phyloP scores from a whole-genome alignment of 1,140 invertebrate species.

The Neoseiulus cucumeris region DNA sequence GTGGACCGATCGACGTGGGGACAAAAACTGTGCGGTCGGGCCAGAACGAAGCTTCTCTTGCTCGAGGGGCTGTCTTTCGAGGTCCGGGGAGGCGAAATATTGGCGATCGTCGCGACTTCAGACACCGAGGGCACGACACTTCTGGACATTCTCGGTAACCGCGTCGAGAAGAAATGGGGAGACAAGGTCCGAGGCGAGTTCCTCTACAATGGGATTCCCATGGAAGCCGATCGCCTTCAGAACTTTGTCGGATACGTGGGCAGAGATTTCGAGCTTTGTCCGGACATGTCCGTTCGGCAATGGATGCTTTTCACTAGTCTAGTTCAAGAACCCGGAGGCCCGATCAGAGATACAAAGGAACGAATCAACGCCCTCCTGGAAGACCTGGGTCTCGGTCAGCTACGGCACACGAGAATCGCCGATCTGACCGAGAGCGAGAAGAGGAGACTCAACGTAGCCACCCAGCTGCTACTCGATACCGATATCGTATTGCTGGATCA shows the following conservation, averaged over 20 bases:
- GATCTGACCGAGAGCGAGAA: constrained; percentile 64
- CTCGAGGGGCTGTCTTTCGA: constrained; percentile 55
- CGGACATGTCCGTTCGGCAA: constrained; percentile 57
- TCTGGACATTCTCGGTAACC: constrained; percentile 55
- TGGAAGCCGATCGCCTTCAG: constrained; percentile 43
- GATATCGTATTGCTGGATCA: constrained; percentile 67
- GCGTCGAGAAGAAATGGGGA: constrained; percentile 24
- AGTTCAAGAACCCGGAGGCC: constrained; percentile 34
- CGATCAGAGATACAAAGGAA: constrained; percentile 29
- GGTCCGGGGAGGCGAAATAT: constrained; percentile 64
- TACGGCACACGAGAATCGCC: constrained; percentile 50
- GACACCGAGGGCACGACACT: constrained; percentile 55
- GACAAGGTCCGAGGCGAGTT: constrained; percentile 49
- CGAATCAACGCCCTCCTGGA: constrained; percentile 65
- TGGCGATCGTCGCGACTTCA: constrained; percentile 64
- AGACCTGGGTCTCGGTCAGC: constrained; percentile 66
- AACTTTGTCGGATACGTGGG: constrained; percentile 42
- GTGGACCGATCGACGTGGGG: constrained; percentile 28
- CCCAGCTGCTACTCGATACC: constrained; percentile 50
- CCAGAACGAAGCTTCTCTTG: constrained; percentile 27
- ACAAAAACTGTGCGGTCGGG: constrained; percentile 22
- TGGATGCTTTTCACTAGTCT: constrained; percentile 56
- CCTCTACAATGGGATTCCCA: constrained; percentile 59
- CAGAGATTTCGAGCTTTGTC: constrained; percentile 36
- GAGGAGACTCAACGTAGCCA: constrained; percentile 60